Percentiles rank a stretch among this genome's conserved stretches.
Conservation (phyloP, 2,797 vertebrate species). For the Apogon talboti region DNA sequence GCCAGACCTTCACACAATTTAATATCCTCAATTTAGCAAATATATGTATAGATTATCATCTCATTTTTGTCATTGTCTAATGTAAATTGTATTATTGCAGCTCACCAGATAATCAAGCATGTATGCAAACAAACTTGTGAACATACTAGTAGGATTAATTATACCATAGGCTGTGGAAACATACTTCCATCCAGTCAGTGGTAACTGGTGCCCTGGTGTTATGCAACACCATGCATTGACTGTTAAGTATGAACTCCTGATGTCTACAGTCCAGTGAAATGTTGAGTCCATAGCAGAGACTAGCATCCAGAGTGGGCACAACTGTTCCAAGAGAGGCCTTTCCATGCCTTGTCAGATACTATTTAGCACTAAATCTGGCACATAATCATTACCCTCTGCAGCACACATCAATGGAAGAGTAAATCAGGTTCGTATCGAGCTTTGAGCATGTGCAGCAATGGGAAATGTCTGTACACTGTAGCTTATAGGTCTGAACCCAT, state of each 20-base stretch:
- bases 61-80: not conserved
- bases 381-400: constrained; percentile 83
- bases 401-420: constrained; percentile 77
- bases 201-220: constrained; percentile 61
- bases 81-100: not conserved
- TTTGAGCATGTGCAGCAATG: constrained; percentile 66
- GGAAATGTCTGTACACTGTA: constrained; percentile 50
- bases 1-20: not conserved
- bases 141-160: not conserved
- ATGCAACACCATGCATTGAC: constrained; percentile 73
- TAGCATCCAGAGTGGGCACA: constrained; percentile 57
- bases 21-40: not conserved
- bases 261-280: constrained; percentile 51
- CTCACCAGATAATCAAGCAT: not conserved
- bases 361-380: constrained; percentile 80
- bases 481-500: constrained; percentile 23
- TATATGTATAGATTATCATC: not conserved
- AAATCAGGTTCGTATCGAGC: constrained; percentile 81
- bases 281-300: constrained; percentile 47
- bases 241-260: constrained; percentile 54
- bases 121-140: no score
- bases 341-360: constrained; percentile 81
- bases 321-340: constrained; percentile 77
- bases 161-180: constrained; percentile 51
- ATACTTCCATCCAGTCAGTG: constrained; percentile 50